A percentile compares a stretch with the other conserved stretches of the same genome.
Conservation (phyloP, 1,140 invertebrate species). For the Ips typographus region DNA sequence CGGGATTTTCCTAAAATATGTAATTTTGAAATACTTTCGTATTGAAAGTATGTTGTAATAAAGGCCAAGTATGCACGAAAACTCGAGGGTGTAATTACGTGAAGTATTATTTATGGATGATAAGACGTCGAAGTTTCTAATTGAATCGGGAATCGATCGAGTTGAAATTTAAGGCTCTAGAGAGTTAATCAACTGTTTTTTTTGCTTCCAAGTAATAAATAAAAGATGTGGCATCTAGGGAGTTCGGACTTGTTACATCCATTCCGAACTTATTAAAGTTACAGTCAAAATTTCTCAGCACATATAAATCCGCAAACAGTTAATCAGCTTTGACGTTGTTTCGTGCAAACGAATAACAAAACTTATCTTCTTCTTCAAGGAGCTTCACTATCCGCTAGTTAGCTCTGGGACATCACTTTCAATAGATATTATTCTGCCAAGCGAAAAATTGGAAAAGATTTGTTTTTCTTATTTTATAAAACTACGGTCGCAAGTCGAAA, state of each 20-base stretch:
- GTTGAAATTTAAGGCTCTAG: background rate
- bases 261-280: too few relatives aligned
- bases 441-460: constrained; percentile 11
- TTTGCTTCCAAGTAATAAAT: background rate
- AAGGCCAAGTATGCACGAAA: constrained; percentile 9
- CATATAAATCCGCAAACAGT: too few relatives aligned
- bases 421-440: constrained; percentile 10
- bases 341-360: background rate
- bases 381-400: background rate
- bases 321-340: too few relatives aligned
- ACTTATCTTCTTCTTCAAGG: background rate
- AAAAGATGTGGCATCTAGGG: too few relatives aligned
- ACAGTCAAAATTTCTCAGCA: too few relatives aligned
- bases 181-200: background rate
- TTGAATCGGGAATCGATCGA: background rate
- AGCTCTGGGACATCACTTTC: constrained; percentile 3
- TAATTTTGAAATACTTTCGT: constrained; percentile 14
- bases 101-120: constrained; percentile 6
- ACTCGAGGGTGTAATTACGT: background rate
- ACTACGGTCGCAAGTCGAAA: constrained; percentile 5
- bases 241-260: too few relatives aligned
- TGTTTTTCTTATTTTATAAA: constrained; percentile 10
- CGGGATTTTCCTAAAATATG: constrained; percentile 9
- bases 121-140: background rate
- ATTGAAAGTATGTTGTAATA: constrained; percentile 17